Conservation (phyloP, 2,888 invertebrate genomes). For the Plagodis dolabraria region DNA sequence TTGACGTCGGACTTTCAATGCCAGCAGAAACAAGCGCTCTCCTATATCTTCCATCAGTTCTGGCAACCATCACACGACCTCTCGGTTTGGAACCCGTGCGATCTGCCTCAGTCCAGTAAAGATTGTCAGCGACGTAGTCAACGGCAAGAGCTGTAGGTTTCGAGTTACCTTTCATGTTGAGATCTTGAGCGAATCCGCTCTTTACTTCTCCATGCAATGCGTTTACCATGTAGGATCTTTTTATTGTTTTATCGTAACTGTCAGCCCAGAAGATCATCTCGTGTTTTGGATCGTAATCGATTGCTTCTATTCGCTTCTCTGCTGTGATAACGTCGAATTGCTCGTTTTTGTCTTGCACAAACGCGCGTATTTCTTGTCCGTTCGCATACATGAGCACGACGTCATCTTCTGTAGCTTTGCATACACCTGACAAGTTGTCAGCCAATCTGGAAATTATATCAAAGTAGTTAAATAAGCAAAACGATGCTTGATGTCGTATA, state of each 20-base stretch:
- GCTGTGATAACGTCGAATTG: conserved; percentile 91
- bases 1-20: conserved; percentile 93
- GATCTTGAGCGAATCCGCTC: conserved; percentile 93
- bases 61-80: conserved; percentile 94
- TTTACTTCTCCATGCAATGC: conserved; percentile 91
- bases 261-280: conserved; percentile 99
- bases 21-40: conserved; percentile 91
- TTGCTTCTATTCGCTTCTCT: conserved; percentile 95
- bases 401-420: conserved; percentile 88
- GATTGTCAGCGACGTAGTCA: conserved; percentile 96
- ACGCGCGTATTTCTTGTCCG: conserved; percentile 94
- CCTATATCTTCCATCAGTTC: conserved; percentile 95
- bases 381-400: conserved; percentile 90
- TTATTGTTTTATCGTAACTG: conserved; percentile 94
- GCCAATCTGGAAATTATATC: conserved; percentile 76
- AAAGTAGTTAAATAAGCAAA: not conserved
- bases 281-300: conserved; percentile 94
- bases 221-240: conserved; percentile 95
- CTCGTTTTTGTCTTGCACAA: conserved; percentile 87
- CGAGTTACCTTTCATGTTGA: conserved; percentile 92
- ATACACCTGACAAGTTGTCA: conserved; percentile 92
- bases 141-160: conserved; percentile 96
- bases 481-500: no score
- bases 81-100: conserved; percentile 89
- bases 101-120: conserved; percentile 97